phyloP scores from a whole-genome alignment of 2,113 vertebrate genomes.

The Barnardius zonarius region DNA sequence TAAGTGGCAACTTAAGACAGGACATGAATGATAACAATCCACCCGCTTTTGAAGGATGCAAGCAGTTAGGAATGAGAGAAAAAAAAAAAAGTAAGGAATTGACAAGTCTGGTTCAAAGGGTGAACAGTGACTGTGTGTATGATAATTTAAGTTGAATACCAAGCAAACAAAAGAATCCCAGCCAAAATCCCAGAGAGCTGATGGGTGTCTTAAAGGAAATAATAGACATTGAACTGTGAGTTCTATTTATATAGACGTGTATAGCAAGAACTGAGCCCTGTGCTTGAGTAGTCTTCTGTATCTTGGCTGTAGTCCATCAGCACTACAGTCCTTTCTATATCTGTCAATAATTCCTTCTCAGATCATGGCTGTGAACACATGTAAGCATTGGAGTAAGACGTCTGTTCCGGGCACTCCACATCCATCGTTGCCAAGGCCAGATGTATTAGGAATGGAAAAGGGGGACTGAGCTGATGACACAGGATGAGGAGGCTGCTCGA shows the following conservation, averaged over 20 bases:
- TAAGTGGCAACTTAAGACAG: constrained; percentile 60
- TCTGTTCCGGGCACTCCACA: background rate
- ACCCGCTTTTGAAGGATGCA: constrained; percentile 43
- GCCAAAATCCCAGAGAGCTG: background rate
- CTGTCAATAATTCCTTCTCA: background rate
- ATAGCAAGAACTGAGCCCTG: background rate
- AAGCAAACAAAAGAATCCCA: background rate
- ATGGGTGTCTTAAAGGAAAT: background rate
- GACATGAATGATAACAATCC: constrained; percentile 68
- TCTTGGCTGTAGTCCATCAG: background rate
- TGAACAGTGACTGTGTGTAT: background rate
- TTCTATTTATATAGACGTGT: background rate
- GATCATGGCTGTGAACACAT: background rate
- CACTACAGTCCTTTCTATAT: background rate
- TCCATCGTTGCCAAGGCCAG: rapidly evolving
- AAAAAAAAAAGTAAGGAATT: background rate
- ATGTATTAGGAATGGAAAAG: background rate
- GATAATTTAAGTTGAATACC: background rate
- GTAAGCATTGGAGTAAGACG: background rate
- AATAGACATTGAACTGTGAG: background rate
- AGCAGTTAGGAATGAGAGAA: constrained; percentile 17
- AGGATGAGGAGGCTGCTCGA: background rate
- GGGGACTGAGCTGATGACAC: background rate
- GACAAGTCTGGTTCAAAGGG: background rate
- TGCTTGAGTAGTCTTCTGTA: background rate